Evolutionary conservation across 1,140 invertebrate species (phyloP).

Genomic region (Hyphantria cunea): DNA sequence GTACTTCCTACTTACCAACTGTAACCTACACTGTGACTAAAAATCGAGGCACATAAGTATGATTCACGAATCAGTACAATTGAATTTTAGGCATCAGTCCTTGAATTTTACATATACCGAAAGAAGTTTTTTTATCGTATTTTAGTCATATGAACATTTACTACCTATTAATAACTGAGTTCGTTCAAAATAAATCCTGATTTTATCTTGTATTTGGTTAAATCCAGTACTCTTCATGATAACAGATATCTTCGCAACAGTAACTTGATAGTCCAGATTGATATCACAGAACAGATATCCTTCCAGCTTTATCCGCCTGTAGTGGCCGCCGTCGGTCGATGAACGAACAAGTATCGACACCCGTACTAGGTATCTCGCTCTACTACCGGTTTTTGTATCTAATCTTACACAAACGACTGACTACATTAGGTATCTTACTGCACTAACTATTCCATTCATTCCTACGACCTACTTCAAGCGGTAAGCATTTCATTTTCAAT

Average conservation of each 20-base stretch:
- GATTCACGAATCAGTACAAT: too few species aligned
- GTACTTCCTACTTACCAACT: too few species aligned
- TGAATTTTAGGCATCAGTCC: too few species aligned
- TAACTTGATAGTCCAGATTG: constrained; percentile 26
- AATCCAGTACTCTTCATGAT: constrained; percentile 28
- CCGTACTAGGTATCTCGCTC: constrained; percentile 31
- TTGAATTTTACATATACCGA: too few species aligned
- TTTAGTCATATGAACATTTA: too few species aligned
- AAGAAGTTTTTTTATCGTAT: too few species aligned
- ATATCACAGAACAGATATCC: constrained; percentile 10
- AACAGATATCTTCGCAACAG: constrained; percentile 25
- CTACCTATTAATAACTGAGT: too few species aligned
- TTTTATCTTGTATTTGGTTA: constrained; percentile 29
- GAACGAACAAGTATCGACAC: constrained; percentile 32
- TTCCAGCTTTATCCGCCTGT: constrained; percentile 3
- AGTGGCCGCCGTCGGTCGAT: constrained; percentile 18
- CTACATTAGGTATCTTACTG: constrained; percentile 36
- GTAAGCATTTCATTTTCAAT: too few species aligned
- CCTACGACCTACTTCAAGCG: constrained; percentile 50
- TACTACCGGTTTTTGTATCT: constrained; percentile 52
- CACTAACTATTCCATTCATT: constrained; percentile 55
- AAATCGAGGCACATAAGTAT: too few species aligned
- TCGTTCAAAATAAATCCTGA: not conserved
- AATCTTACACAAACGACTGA: constrained; percentile 53
- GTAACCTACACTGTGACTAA: too few species aligned